Percentiles rank a stretch among this genome's conserved stretches.
Conservation (phyloP, 2,888 invertebrate genomes). For the Cyclophora punctaria region DNA sequence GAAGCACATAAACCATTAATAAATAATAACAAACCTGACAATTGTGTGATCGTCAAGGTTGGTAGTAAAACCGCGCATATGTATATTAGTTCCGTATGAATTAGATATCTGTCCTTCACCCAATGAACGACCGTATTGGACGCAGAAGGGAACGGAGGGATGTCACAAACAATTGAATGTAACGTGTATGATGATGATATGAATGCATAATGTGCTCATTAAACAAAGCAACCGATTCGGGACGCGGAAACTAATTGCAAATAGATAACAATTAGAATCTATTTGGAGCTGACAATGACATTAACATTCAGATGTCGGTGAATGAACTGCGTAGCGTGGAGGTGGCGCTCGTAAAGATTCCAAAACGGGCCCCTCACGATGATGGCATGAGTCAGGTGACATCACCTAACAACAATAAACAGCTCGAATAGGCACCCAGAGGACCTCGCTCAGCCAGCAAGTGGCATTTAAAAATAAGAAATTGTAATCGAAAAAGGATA, state of each 20-base stretch:
- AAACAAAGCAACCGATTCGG: slow-evolving; percentile 22
- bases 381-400: slow-evolving; percentile 56
- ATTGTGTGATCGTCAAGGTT: no score
- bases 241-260: slow-evolving; percentile 27
- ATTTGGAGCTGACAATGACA: slow-evolving; percentile 49
- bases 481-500: slow-evolving; percentile 49
- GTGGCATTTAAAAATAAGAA: slow-evolving; percentile 54
- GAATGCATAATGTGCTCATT: neutral
- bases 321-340: slow-evolving; percentile 68
- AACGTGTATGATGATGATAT: neutral
- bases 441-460: slow-evolving; percentile 24
- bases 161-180: slow-evolving; percentile 5
- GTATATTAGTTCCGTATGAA: no score
- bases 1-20: no score
- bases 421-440: slow-evolving; percentile 40
- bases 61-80: no score
- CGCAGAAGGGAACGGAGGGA: neutral
- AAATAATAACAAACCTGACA: no score
- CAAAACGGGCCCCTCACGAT: slow-evolving; percentile 57
- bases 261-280: slow-evolving; percentile 32
- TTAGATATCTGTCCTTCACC: no score
- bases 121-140: no score
- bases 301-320: slow-evolving; percentile 48
- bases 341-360: slow-evolving; percentile 67
- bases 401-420: slow-evolving; percentile 50